These are phyloP conservation scores for Oikopleura dioica DNA, from an alignment of 23 tunicate species.

Conservation along the genomic window DNA sequence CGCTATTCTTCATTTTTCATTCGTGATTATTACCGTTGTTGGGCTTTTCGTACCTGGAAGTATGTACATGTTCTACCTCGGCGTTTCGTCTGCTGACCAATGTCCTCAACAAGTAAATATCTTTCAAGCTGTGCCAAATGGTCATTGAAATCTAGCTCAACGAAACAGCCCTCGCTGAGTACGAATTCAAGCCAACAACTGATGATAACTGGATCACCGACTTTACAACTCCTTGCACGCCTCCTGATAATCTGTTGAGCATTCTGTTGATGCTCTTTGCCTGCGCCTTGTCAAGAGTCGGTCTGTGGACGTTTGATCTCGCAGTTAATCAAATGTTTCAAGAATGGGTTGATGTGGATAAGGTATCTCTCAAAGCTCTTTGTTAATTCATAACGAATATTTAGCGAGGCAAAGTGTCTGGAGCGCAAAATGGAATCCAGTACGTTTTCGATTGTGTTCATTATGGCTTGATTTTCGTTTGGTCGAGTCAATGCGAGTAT, in stretches of 20 bases:
- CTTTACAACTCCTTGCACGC: not conserved
- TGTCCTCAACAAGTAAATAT: no score
- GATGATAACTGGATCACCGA: not conserved
- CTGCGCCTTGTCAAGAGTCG: not conserved
- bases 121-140: no score
- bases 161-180: not conserved
- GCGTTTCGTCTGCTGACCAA: not conserved
- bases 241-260: not conserved
- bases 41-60: not conserved
- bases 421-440: not conserved
- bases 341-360: not conserved
- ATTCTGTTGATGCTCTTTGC: not conserved
- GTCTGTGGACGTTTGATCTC: not conserved
- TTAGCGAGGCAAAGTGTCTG: constrained; percentile 6
- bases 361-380: not conserved
- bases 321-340: constrained; percentile 7
- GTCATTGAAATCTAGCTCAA: not conserved
- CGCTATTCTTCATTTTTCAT: not conserved
- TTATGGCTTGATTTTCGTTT: not conserved
- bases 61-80: not conserved
- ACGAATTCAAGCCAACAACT: not conserved
- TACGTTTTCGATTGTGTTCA: constrained; percentile 2
- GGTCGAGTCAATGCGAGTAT: constrained; percentile 2
- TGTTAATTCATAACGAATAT: not conserved
- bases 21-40: not conserved